Evolutionary conservation across 2,888 invertebrate species (phyloP), one percentile per base, ranked within the genome.

Genomic region (Sepioteuthis lessoniana): DNA sequence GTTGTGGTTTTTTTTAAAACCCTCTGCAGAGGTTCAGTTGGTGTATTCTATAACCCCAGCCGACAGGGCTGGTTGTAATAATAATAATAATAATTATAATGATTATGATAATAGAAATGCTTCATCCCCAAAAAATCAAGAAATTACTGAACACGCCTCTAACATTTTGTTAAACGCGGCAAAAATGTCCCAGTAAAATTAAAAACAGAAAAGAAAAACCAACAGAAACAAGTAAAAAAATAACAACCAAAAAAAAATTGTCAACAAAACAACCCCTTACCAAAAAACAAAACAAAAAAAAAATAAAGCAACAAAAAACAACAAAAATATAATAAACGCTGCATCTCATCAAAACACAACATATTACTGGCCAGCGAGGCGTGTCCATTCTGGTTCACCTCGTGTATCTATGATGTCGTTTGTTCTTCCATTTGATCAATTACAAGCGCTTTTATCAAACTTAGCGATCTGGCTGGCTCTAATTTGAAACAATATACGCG

Each of bases 381-480:
- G 76, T 76, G 76, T 76, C 76, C 35, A 76, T 76, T 76, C 76
- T 76, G 76, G 76, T 76, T 76, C 76, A 35, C 76, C 16, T 76
- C n/a, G 76, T 76, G n/a, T n/a, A 16, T 76, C 35, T 76, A n/a
- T 35, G 76, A 76, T 76, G 76, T 76, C 76, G 35, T 76, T 35
- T n/a, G n/a, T n/a, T 35, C 76, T 76, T 76, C n/a, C n/a, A 76
- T 76, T 76, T 76, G 76, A 76, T 76, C 76, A 76, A 76, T 76
- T 76, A 76, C 35, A 76, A 35, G 16, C 76, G 76, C 35, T 76
- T 35, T 76, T 76, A 76, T 76, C 76, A 76, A 25, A 76, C n/a
- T 76, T 16, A 13, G n/a, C 19, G 76, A 76, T 76, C 76, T n/a
- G 76, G 76, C 25, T 25, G 7, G 55, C 55, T 25, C 55, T 55